Evolutionary conservation across 2,888 invertebrate species (phyloP).

Genomic region (Seladonia tumulorum): DNA sequence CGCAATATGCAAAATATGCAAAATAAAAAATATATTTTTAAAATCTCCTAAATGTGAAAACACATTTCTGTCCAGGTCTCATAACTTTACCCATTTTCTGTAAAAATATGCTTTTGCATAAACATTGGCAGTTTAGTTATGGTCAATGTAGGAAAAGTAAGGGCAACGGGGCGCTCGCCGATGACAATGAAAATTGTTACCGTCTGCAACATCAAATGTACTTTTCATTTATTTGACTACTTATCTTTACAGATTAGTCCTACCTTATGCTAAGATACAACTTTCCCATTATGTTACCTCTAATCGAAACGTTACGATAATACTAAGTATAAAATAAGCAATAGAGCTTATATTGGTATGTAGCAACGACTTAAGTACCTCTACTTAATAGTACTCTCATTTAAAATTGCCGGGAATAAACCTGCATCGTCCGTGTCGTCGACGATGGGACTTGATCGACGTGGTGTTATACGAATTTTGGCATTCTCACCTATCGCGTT

Average conservation of each 20-base stretch:
- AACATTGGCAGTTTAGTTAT: too few relatives aligned
- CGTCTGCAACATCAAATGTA: slow-evolving; percentile 79
- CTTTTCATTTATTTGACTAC: slow-evolving; percentile 84
- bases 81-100: too few relatives aligned
- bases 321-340: slow-evolving; percentile 84
- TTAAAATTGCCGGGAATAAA: slow-evolving; percentile 76
- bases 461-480: slow-evolving; percentile 55
- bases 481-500: slow-evolving; percentile 14
- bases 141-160: not conserved
- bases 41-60: too few relatives aligned
- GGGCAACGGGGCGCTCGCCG: not conserved
- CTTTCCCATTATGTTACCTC: slow-evolving; percentile 82
- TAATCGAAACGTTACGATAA: slow-evolving; percentile 81
- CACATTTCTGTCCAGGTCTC: too few relatives aligned
- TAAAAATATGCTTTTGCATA: too few relatives aligned
- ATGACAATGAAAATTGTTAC: slow-evolving; percentile 48
- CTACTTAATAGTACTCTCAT: slow-evolving; percentile 75
- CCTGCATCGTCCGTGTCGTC: slow-evolving; percentile 59
- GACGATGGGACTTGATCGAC: slow-evolving; percentile 55
- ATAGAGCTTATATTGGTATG: slow-evolving; percentile 82
- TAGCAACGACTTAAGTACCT: slow-evolving; percentile 82
- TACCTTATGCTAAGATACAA: slow-evolving; percentile 83
- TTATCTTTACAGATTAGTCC: slow-evolving; percentile 83
- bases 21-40: too few relatives aligned
- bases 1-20: too few relatives aligned